These are phyloP conservation scores for Gymnoscopelus braueri DNA, from an alignment of 2,797 vertebrate genomes.

Conservation along the genomic window DNA sequence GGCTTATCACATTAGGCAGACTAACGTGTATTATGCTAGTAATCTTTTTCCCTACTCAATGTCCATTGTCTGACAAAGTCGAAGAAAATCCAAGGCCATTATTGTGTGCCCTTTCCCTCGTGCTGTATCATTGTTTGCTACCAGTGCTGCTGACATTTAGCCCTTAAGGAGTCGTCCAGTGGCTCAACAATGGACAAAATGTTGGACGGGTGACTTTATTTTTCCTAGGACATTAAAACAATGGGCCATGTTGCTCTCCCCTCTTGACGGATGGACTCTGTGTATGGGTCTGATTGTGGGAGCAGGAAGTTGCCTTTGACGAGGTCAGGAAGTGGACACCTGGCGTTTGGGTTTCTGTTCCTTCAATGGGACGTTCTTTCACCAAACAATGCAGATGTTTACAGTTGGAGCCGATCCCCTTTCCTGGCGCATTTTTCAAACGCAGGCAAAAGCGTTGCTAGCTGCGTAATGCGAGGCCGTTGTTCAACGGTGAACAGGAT, in stretches of 20 bases:
- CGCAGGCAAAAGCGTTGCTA: constrained; percentile 11
- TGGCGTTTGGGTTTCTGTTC: constrained; percentile 54
- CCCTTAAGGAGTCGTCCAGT: constrained; percentile 23
- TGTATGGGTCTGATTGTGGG: constrained; percentile 65
- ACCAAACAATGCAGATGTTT: constrained; percentile 76
- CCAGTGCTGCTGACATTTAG: constrained; percentile 47
- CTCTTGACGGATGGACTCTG: constrained; percentile 54
- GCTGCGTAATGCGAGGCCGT: neutral
- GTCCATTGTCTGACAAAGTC: constrained; percentile 26
- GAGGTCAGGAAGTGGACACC: constrained; percentile 77
- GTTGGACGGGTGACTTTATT: constrained; percentile 34
- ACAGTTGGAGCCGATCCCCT: constrained; percentile 47
- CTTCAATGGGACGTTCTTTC: constrained; percentile 64
- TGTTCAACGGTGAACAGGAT: constrained; percentile 25
- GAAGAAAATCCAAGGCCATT: constrained; percentile 19
- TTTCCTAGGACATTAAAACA: constrained; percentile 58
- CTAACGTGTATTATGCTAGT: constrained; percentile 22
- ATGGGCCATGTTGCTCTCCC: constrained; percentile 54
- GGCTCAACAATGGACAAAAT: constrained; percentile 55
- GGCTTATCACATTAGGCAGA: constrained; percentile 33
- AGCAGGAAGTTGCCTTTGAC: constrained; percentile 75
- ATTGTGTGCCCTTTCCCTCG: constrained; percentile 16
- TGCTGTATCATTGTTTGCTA: constrained; percentile 52
- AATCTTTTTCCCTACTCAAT: constrained; percentile 34
- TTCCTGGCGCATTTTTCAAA: constrained; percentile 58